A percentile compares a stretch with the other conserved stretches of the same genome.
These are phyloP conservation scores for Camarhynchus parvulus DNA, from an alignment of 2,113 vertebrate species.

Conservation along the genomic window DNA sequence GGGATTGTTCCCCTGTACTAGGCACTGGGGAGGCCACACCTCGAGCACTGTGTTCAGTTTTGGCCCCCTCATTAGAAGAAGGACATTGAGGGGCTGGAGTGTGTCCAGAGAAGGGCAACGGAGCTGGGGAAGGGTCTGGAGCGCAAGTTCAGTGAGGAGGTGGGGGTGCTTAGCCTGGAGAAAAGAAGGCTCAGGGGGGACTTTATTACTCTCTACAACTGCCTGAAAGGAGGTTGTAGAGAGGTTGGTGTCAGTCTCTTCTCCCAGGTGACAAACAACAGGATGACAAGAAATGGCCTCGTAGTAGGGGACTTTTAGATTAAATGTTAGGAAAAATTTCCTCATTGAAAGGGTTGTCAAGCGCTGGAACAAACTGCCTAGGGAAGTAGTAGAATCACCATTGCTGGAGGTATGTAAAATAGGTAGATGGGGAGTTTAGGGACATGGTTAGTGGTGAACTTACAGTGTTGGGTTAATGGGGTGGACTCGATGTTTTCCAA, in stretches of 20 bases:
- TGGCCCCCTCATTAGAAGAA: neutral
- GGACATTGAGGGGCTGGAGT: fast-evolving
- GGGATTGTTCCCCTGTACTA: fast-evolving
- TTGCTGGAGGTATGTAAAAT: neutral
- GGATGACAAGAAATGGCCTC: neutral
- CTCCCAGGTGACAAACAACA: neutral
- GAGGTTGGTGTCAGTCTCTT: neutral
- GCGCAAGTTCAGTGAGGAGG: neutral
- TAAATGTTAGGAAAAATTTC: neutral
- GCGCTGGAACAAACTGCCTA: neutral
- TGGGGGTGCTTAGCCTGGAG: neutral
- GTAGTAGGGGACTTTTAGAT: neutral
- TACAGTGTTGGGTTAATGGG: neutral
- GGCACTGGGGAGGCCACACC: fast-evolving
- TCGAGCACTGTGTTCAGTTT: fast-evolving
- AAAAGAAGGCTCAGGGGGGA: neutral
- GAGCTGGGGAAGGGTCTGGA: neutral
- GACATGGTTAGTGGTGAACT: neutral
- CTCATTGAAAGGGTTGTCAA: neutral
- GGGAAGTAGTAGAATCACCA: neutral
- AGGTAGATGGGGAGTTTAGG: neutral
- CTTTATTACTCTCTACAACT: neutral
- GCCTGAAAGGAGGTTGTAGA: neutral
- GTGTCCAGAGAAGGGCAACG: fast-evolving
- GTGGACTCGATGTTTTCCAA: neutral